Percentiles rank a stretch among this genome's conserved stretches.
These are phyloP conservation scores for Sinopyrophorus schimmeli DNA, from an alignment of 2,888 invertebrate genomes.

Conservation along the genomic window DNA sequence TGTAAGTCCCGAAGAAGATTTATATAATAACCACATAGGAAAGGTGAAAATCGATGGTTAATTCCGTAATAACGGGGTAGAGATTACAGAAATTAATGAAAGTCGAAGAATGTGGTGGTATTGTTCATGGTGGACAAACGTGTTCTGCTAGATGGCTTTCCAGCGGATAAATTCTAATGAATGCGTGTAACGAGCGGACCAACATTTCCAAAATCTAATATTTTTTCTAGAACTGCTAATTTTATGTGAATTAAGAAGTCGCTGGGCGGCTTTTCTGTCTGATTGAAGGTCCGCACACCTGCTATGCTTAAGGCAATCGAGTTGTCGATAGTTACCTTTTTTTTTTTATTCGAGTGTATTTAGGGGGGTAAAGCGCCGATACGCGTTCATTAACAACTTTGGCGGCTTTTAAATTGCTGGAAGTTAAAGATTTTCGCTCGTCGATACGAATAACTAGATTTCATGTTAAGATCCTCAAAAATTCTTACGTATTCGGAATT, in stretches of 20 bases:
- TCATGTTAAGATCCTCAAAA: conserved; percentile 8
- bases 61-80: too few relatives aligned
- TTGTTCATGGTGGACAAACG: too few relatives aligned
- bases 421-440: not conserved
- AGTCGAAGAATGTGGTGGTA: too few relatives aligned
- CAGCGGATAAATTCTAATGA: too few relatives aligned
- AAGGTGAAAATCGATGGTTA: too few relatives aligned
- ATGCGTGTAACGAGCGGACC: too few relatives aligned
- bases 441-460: conserved; percentile 4
- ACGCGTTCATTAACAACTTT: conserved; percentile 10
- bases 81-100: too few relatives aligned
- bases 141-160: too few relatives aligned
- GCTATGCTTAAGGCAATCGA: conserved; percentile 15
- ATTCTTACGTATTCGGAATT: too few relatives aligned
- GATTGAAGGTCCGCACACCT: conserved; percentile 23
- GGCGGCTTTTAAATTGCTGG: not conserved
- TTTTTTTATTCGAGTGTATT: conserved; percentile 18
- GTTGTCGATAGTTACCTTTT: conserved; percentile 18
- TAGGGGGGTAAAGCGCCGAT: conserved; percentile 10
- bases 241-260: conserved; percentile 16
- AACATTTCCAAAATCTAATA: too few relatives aligned
- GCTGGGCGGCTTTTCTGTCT: conserved; percentile 13
- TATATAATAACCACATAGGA: too few relatives aligned
- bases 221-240: conserved; percentile 13
- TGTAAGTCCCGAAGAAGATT: too few relatives aligned